Evolutionary conservation across 2,113 vertebrate genomes (phyloP).

Genomic region (Pongo abelii): DNA sequence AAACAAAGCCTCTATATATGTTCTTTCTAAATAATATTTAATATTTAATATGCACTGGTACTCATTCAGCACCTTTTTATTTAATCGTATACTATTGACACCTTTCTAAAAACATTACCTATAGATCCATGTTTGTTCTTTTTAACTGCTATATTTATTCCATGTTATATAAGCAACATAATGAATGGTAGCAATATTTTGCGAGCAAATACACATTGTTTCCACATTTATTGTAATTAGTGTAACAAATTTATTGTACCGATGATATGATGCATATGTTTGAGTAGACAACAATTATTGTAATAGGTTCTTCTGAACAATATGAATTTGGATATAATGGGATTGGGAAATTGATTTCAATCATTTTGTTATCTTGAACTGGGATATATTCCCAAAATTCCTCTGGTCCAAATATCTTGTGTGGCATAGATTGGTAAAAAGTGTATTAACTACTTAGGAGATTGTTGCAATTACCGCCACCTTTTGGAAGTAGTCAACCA

Average conservation of each 20-base stretch:
- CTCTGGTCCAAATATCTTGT: background rate
- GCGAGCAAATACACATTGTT: background rate
- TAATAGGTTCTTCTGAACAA: background rate
- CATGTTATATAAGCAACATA: background rate
- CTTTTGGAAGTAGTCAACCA: background rate
- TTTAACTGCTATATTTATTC: background rate
- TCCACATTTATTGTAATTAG: background rate
- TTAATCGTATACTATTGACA: background rate
- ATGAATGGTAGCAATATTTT: background rate
- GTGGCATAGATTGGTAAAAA: background rate
- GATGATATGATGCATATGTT: background rate
- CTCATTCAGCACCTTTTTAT: background rate
- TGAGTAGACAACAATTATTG: background rate
- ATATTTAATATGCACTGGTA: background rate
- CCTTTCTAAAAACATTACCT: background rate
- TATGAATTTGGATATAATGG: background rate
- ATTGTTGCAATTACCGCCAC: background rate
- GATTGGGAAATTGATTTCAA: background rate
- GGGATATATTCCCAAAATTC: background rate
- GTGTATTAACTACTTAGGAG: background rate
- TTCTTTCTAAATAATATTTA: background rate
- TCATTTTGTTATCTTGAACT: background rate
- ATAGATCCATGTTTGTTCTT: background rate
- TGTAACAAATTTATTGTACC: background rate
- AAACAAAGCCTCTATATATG: background rate